Percentiles rank a stretch among this genome's conserved stretches.
phyloP scores from a whole-genome alignment of 2,113 vertebrate genomes.

The Rhabdomys dilectus region DNA sequence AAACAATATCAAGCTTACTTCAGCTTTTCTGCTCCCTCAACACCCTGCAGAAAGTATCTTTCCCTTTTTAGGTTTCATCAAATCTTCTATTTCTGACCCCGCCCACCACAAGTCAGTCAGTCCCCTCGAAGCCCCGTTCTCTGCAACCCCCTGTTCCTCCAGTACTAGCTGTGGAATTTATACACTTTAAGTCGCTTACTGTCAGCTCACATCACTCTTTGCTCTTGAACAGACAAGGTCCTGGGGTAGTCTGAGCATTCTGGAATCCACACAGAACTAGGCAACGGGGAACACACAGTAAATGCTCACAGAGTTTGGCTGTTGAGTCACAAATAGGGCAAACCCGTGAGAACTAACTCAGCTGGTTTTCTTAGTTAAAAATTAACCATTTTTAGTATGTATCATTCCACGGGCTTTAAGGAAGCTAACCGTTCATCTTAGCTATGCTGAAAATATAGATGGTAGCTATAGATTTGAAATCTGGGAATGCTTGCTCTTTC shows the following conservation, averaged over 20 bases:
- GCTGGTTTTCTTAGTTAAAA: conserved; percentile 45
- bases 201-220: background rate
- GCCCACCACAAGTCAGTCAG: background rate
- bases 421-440: conserved; percentile 54
- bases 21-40: background rate
- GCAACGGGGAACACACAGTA: background rate
- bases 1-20: background rate
- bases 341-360: conserved; percentile 24
- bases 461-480: background rate
- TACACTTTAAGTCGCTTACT: background rate
- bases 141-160: background rate
- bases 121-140: background rate
- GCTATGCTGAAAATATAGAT: background rate
- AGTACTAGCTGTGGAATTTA: background rate
- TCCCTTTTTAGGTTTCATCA: background rate
- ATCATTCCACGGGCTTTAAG: conserved; percentile 44
- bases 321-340: background rate
- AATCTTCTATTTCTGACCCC: background rate
- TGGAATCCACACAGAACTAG: background rate
- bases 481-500: background rate
- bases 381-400: background rate
- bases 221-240: background rate
- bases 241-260: background rate
- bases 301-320: conserved; percentile 14
- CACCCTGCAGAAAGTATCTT: background rate